Evolutionary conservation across 2,113 vertebrate species (phyloP).

Genomic region (Epinephelus moara): DNA sequence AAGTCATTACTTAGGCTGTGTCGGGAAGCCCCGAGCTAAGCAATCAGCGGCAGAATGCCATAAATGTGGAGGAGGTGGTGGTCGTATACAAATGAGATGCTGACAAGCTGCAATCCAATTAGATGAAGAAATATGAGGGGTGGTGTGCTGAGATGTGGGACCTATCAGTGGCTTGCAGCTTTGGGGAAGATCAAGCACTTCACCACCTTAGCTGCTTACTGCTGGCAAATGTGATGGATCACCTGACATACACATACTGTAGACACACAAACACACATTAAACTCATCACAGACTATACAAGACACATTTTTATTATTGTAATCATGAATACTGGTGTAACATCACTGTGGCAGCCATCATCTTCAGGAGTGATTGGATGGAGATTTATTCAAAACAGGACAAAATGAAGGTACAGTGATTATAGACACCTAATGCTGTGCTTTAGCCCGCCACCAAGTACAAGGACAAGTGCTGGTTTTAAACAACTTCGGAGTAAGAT

Average conservation of each 20-base stretch:
- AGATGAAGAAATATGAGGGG: conserved; percentile 82
- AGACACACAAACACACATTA: conserved; percentile 25
- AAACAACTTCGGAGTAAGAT: no score
- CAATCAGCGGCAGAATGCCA: conserved; percentile 54
- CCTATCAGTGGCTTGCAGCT: conserved; percentile 67
- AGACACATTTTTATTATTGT: conserved; percentile 23
- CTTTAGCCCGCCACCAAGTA: no score
- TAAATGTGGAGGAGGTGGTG: conserved; percentile 67
- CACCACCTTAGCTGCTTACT: conserved; percentile 41
- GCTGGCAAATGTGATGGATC: conserved; percentile 51
- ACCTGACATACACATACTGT: conserved; percentile 17
- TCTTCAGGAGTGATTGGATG: background rate
- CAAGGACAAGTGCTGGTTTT: no score
- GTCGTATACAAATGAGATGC: conserved; percentile 69
- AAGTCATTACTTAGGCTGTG: conserved; percentile 50
- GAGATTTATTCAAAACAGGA: background rate
- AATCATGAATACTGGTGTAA: conserved; percentile 14
- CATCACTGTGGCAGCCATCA: background rate
- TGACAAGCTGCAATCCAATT: conserved; percentile 78
- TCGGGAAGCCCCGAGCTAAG: conserved; percentile 51
- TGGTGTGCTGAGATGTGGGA: conserved; percentile 53
- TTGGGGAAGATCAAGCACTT: conserved; percentile 77
- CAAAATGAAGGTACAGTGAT: background rate
- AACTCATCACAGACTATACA: conserved; percentile 26
- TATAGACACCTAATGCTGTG: background rate